A percentile compares a stretch with the other conserved stretches of the same genome.
Evolutionary conservation across 2,888 invertebrate genomes (phyloP).

Genomic region (Glaucopsyche alexis): DNA sequence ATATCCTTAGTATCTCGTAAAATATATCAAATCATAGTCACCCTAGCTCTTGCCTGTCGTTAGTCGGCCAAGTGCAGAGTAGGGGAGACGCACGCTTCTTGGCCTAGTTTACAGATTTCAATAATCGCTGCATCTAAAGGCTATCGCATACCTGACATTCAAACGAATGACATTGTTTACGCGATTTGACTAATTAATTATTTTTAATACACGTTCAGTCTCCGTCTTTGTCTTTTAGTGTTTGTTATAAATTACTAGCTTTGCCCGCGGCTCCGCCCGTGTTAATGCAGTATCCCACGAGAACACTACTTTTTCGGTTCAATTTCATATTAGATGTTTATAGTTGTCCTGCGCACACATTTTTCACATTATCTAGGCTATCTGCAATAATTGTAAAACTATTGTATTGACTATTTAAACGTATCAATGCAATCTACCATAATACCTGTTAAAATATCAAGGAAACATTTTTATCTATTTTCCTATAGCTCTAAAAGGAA

Average conservation of each 20-base stretch:
- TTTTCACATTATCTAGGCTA: no score
- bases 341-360: no score
- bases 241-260: no score
- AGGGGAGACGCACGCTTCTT: constrained; percentile 48
- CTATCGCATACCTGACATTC: constrained; percentile 26
- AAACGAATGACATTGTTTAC: constrained; percentile 21
- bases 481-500: background rate
- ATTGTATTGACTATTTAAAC: no score
- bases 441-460: background rate
- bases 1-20: background rate
- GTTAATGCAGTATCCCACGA: no score
- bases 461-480: background rate
- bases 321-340: no score
- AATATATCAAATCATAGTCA: constrained; percentile 42
- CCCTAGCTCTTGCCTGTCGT: constrained; percentile 37
- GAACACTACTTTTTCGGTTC: no score
- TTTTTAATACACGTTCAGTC: background rate
- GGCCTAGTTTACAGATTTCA: constrained; percentile 50
- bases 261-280: no score
- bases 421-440: no score
- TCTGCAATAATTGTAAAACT: no score
- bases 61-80: constrained; percentile 69
- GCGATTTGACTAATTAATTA: constrained; percentile 19
- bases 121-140: constrained; percentile 34
- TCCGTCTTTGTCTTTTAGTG: no score